Conservation (phyloP, 2,113 vertebrate genomes). For the Solenodon paradoxus region DNA sequence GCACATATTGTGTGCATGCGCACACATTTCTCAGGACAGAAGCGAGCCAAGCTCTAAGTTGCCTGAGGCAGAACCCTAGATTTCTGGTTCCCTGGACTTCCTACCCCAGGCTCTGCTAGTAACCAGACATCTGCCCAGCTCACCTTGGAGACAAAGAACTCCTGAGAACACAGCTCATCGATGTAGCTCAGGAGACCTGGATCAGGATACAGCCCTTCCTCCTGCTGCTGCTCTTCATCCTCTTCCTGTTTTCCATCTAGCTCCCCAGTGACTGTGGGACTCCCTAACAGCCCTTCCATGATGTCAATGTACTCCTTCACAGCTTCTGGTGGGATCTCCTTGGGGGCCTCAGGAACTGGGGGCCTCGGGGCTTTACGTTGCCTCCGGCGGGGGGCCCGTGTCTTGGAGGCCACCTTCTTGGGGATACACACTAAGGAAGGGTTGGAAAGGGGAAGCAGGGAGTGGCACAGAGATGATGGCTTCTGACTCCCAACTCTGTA, state of each 20-base stretch:
- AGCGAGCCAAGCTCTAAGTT: not conserved
- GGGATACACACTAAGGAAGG: constrained; percentile 57
- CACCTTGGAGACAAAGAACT: constrained; percentile 79
- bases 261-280: not conserved
- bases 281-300: constrained; percentile 73
- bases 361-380: constrained; percentile 55
- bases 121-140: not conserved
- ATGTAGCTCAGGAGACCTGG: constrained; percentile 71
- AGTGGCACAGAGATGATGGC: not conserved
- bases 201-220: constrained; percentile 37
- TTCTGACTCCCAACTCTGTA: not conserved
- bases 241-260: constrained; percentile 31
- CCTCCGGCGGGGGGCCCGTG: constrained; percentile 54
- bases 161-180: constrained; percentile 77
- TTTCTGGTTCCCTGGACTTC: not conserved
- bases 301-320: constrained; percentile 77
- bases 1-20: not conserved
- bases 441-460: not conserved
- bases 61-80: not conserved
- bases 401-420: constrained; percentile 53
- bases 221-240: constrained; percentile 30
- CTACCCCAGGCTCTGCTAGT: not conserved
- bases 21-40: not conserved
- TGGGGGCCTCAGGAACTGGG: not conserved
- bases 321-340: constrained; percentile 72